Evolutionary conservation across 2,888 invertebrate genomes (phyloP), one percentile per base, ranked within the genome.

Genomic region (Meliscaeva auricollis): DNA sequence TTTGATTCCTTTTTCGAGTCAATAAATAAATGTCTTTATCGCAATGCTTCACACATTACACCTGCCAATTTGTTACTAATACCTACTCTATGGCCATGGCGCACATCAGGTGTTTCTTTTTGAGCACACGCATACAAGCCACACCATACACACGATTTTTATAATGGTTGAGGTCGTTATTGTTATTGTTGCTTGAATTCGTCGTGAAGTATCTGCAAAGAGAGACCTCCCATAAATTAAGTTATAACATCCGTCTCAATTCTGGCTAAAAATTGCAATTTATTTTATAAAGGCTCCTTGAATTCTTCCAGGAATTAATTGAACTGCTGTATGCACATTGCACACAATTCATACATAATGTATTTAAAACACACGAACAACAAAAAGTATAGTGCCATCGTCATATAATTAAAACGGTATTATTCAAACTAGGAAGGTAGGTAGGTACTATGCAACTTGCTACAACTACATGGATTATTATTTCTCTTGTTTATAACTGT

Each of bases 211-310:
- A 9, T 3, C 38, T 38, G 5, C 9, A 38, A 44, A 62, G n/a
- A 26, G 30, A 66, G 83, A 79, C 83, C 79, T 79, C 83, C 79
- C 79, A 70, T 54, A 48, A 58, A 58, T 70, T 84, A 70, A 79
- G 69, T 13, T 79, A 56, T 62, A 84, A 79, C 79, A 79, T 84
- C 83, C 79, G 64, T 79, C 75, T 66, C 38, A 46, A 76, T 46
- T 84, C 80, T 41, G 46, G 66, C 48, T 75, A 79, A 80, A 80
- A 72, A 72, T 54, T 74, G 60, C 22, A 3, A 11, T 17, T 64
- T 17, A 2, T 20, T 22, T 15, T 1, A 41, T 1, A 41, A 3
- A 22, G 13, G 22, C 3, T 17, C 46, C 46, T 46, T 17, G 32
- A 66, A 66, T 50, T 48, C 6, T 66, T 66, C 66, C 66, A 50